These are phyloP conservation scores for Apistogramma diplotaenia DNA, from an alignment of 2,113 vertebrate species.

Conservation along the genomic window DNA sequence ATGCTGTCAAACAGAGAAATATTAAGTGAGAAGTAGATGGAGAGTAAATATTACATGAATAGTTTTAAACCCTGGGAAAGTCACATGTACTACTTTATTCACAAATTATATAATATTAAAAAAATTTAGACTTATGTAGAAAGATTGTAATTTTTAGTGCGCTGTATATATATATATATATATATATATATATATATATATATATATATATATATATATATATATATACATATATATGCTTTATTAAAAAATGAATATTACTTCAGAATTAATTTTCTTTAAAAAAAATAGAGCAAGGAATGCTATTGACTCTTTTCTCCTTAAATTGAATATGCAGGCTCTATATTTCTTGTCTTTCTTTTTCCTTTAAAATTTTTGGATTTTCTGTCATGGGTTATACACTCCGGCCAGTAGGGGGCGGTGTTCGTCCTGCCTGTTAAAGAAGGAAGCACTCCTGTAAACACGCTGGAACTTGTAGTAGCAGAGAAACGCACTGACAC, in stretches of 20 bases:
- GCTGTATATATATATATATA: background rate
- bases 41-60: background rate
- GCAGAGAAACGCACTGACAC: too few relatives aligned
- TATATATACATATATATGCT: too few relatives aligned
- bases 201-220: too few relatives aligned
- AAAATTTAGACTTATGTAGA: background rate
- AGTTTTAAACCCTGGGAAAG: background rate
- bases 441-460: background rate
- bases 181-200: too few relatives aligned
- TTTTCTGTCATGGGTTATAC: background rate
- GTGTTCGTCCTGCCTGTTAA: background rate
- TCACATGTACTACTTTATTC: background rate
- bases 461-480: background rate
- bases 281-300: background rate
- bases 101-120: background rate
- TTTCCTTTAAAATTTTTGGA: background rate
- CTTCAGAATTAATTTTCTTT: background rate
- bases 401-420: constrained; percentile 45
- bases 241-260: background rate
- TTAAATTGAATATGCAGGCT: background rate
- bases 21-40: background rate
- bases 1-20: background rate
- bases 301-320: background rate
- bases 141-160: background rate
- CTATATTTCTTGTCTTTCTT: background rate